Percentiles rank a stretch among this genome's conserved stretches.
Evolutionary conservation across 2,888 invertebrate genomes (phyloP).

Genomic region (Galerucella pusilla): DNA sequence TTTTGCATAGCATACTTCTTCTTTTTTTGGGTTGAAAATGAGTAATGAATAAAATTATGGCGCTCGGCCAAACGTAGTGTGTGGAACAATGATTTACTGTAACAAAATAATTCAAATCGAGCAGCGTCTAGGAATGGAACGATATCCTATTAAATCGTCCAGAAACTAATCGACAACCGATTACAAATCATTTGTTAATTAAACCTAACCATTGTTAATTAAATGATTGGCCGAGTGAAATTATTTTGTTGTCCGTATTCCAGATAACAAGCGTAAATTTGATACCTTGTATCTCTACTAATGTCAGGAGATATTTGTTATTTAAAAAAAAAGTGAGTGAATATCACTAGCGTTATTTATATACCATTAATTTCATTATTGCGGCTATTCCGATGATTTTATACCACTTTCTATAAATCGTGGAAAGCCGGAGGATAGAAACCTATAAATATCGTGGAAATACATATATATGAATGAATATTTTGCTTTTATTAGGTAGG

Average conservation of each 20-base stretch:
- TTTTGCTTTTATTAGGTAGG: background rate
- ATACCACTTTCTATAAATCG: background rate
- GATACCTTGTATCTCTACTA: no score
- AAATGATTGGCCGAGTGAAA: slow-evolving; percentile 41
- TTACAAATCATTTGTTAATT: slow-evolving; percentile 51
- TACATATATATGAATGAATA: background rate
- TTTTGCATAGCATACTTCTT: no score
- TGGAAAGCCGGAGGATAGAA: background rate
- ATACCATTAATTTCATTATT: slow-evolving; percentile 3
- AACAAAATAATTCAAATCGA: slow-evolving; percentile 37
- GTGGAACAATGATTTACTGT: slow-evolving; percentile 17
- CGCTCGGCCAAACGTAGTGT: background rate
- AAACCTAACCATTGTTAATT: slow-evolving; percentile 48
- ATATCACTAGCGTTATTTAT: no score
- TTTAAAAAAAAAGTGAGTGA: no score
- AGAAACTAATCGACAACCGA: slow-evolving; percentile 50
- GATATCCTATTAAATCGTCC: slow-evolving; percentile 48
- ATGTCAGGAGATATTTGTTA: no score
- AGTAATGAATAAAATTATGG: background rate
- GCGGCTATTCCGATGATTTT: background rate
- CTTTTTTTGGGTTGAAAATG: no score
- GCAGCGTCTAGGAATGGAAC: slow-evolving; percentile 40
- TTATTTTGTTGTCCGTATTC: slow-evolving; percentile 23
- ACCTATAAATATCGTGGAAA: background rate
- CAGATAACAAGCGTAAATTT: background rate